phyloP scores from a whole-genome alignment of 2,113 vertebrate species.

The Theristicus caerulescens region DNA sequence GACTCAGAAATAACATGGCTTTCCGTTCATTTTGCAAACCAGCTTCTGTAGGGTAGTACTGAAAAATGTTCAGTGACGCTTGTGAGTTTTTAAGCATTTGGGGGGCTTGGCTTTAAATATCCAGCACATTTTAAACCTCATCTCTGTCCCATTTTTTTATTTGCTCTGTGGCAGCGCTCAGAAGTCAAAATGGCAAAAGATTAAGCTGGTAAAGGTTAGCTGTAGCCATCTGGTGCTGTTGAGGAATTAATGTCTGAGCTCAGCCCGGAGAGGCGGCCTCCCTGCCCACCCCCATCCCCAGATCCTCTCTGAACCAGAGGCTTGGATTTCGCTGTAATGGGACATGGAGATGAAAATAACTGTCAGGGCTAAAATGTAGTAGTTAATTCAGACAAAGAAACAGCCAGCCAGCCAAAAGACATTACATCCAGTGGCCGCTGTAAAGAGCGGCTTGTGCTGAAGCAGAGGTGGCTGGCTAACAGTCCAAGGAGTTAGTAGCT shows the following conservation, averaged over 20 bases:
- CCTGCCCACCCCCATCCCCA: constrained; percentile 3
- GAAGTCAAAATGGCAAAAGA: constrained; percentile 13
- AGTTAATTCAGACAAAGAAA: constrained; percentile 31
- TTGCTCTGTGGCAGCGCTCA: neutral
- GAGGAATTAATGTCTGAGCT: constrained; percentile 58
- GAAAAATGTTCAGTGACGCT: neutral
- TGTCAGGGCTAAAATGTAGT: constrained; percentile 38
- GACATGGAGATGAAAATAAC: constrained; percentile 64
- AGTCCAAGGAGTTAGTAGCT: neutral
- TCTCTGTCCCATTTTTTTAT: neutral
- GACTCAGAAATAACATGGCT: neutral
- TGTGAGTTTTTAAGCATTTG: neutral
- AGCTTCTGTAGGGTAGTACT: neutral
- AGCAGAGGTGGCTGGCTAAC: neutral
- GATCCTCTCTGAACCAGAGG: constrained; percentile 45
- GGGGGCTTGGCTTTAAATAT: neutral
- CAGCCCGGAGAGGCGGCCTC: neutral
- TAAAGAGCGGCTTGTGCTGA: neutral
- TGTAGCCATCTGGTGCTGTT: constrained; percentile 69
- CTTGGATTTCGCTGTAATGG: constrained; percentile 75
- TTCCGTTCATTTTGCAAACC: neutral
- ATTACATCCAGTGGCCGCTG: neutral
- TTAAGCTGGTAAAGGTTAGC: constrained; percentile 22
- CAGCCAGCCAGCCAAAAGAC: neutral
- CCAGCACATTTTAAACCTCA: neutral